Evolutionary conservation across 2,888 invertebrate genomes (phyloP), one percentile per base, ranked within the genome.

Genomic region (Formica aserva): DNA sequence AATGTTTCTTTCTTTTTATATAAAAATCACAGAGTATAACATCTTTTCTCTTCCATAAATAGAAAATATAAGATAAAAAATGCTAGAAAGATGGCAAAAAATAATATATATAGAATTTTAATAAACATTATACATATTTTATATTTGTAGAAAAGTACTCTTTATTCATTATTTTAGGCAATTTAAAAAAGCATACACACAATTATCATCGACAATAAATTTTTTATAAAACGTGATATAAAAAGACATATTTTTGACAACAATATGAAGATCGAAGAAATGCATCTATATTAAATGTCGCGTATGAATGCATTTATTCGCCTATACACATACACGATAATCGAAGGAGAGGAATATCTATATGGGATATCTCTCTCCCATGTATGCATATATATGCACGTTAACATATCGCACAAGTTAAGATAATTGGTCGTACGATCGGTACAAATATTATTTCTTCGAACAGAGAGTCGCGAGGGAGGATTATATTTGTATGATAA

Each of bases 401-500:
- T 84, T 85, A 86, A 87, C 89, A 83, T 86, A 87, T 89, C 87
- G 85, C 82, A 69, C 72, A 82, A 91, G 88, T 89, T 85, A 83
- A 80, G 88, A 90, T 90, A 90, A 90, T 90, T 91, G 91, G 88
- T 86, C 87, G 89, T 86, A 87, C 84, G 86, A 87, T 86, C 85
- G 76, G 87, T 63, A 84, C 89, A 91, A 91, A 90, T 89, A 90
- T 91, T 90, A 91, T 91, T 91, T 87, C 83, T 82, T 72, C 41
- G 71, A 78, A 74, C 84, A 85, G 85, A 75, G 86, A 72, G n/a
- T 52, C n/a, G 52, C 67, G 66, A 81, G 82, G 89, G 72, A 71
- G 78, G 87, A 90, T 91, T 91, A 90, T 91, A 91, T 91, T 91
- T 90, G 88, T 89, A 89, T 91, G 90, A 91, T 91, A 91, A 91